Conservation (phyloP, 2,113 vertebrate genomes). For the Salvelinus fontinalis region DNA sequence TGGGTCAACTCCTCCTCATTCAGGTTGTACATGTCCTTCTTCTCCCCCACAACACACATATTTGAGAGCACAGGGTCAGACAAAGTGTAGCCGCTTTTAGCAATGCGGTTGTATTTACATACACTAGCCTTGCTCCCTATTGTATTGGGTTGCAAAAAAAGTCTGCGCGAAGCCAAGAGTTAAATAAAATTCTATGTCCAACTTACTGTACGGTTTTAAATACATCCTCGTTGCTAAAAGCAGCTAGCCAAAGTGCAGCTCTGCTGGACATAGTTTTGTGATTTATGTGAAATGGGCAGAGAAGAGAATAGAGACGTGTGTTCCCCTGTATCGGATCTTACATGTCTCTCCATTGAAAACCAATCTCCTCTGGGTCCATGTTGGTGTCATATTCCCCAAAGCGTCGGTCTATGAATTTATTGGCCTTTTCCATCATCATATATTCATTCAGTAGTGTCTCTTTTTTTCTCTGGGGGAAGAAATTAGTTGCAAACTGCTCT, state of each 20-base stretch:
- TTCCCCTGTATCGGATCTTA: constrained; percentile 52
- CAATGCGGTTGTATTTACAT: neutral
- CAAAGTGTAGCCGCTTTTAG: neutral
- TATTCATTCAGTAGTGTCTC: constrained; percentile 92
- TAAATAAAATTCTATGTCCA: no score
- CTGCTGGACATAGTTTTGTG: no score
- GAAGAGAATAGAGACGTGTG: neutral
- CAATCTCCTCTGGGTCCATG: constrained; percentile 90
- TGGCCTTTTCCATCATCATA: constrained; percentile 83
- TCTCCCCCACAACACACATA: constrained; percentile 64
- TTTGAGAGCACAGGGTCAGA: no score
- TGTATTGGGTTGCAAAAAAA: no score
- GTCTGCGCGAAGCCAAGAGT: no score
- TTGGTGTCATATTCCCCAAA: constrained; percentile 87
- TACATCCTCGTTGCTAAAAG: no score
- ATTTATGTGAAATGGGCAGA: no score
- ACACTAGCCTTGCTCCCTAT: neutral
- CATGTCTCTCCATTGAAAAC: constrained; percentile 93
- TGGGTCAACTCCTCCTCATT: constrained; percentile 97
- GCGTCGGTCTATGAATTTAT: constrained; percentile 85
- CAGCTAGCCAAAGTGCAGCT: no score
- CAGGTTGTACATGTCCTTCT: constrained; percentile 88
- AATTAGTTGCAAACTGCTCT: no score
- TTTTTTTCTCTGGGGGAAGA: constrained; percentile 77
- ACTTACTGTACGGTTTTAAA: no score